phyloP scores from a whole-genome alignment of 2,888 invertebrate genomes.

The Poecilobothrus nobilitatus region DNA sequence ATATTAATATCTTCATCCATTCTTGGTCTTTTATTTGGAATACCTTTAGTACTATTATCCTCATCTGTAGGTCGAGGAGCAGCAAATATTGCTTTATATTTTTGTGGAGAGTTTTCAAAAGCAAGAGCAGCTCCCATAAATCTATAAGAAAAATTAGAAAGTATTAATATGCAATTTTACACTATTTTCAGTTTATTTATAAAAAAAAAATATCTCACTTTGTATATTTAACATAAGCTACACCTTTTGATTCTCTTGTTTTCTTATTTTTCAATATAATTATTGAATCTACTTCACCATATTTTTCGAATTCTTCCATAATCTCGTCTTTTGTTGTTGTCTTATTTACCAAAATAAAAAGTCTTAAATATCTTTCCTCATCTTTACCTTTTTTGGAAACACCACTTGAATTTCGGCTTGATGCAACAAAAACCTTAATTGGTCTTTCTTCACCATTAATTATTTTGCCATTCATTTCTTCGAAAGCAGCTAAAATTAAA shows the following conservation, averaged over 20 bases:
- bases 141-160: conserved; percentile 36
- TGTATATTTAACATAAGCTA: conserved; percentile 76
- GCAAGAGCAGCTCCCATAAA: conserved; percentile 80
- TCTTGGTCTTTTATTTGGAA: background rate
- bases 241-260: conserved; percentile 75
- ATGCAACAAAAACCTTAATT: conserved; percentile 65
- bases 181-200: background rate
- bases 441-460: conserved; percentile 55
- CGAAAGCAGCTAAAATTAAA: conserved; percentile 54
- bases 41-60: conserved; percentile 21
- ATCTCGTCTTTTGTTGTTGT: conserved; percentile 65
- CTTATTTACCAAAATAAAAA: conserved; percentile 79
- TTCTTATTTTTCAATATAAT: conserved; percentile 66
- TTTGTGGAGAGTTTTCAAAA: conserved; percentile 74
- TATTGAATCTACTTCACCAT: conserved; percentile 68
- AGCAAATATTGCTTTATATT: conserved; percentile 81
- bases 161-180: background rate
- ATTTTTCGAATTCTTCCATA: conserved; percentile 66
- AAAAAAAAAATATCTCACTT: background rate
- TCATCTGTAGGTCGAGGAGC: conserved; percentile 57
- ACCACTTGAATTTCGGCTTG: conserved; percentile 60
- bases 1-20: background rate
- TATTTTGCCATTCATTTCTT: conserved; percentile 59
- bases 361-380: conserved; percentile 65
- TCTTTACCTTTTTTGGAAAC: conserved; percentile 59